phyloP scores from a whole-genome alignment of 1,140 invertebrate genomes.

The Parapsyche elsis region DNA sequence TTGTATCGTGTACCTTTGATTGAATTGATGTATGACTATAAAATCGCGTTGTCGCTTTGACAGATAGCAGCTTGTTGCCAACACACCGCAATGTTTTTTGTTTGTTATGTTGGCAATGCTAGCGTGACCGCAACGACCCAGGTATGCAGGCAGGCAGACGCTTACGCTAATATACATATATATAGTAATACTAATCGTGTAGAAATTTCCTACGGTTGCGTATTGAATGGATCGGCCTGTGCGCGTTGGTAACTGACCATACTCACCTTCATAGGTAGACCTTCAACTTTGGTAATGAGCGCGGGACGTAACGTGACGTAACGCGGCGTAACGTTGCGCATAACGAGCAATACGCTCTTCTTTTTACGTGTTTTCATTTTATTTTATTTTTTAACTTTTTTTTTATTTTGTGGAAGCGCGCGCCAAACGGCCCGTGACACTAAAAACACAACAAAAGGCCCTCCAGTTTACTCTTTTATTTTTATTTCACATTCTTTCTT shows the following conservation, averaged over 20 bases:
- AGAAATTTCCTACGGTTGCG: no score
- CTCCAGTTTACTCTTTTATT: neutral
- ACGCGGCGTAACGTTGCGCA: neutral
- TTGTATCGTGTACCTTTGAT: no score
- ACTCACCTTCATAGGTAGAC: neutral
- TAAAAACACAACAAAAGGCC: conserved; percentile 17
- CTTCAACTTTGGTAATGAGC: conserved; percentile 28
- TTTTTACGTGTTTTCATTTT: neutral
- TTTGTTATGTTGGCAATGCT: no score
- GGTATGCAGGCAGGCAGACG: no score
- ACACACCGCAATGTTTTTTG: no score
- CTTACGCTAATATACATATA: no score
- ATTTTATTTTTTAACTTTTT: conserved; percentile 1
- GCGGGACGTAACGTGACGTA: neutral
- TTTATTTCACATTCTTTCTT: conserved; percentile 3
- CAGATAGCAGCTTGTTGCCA: no score
- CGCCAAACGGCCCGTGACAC: conserved; percentile 27
- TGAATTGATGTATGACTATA: no score
- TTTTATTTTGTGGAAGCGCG: neutral
- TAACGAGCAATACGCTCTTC: neutral
- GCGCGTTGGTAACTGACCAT: conserved; percentile 9
- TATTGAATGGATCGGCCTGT: no score
- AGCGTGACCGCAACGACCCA: no score
- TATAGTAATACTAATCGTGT: no score
- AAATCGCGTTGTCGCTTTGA: no score